Conservation (phyloP, 1,140 invertebrate species). For the Lethocerus indicus region DNA sequence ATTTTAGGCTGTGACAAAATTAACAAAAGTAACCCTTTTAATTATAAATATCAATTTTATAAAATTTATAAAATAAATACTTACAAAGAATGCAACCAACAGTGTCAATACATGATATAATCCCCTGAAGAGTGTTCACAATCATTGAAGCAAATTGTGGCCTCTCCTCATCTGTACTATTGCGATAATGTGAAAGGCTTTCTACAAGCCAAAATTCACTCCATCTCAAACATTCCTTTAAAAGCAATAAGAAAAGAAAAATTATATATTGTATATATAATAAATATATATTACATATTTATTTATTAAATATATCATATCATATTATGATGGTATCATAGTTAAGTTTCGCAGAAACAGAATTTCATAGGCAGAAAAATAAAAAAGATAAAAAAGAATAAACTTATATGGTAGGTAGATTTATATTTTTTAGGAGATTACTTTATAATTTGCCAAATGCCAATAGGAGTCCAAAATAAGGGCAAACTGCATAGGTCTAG, state of each 20-base stretch:
- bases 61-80: constrained; percentile 2
- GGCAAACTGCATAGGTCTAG: constrained; percentile 33
- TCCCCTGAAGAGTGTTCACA: constrained; percentile 43
- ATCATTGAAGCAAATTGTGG: constrained; percentile 44
- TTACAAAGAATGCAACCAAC: constrained; percentile 33
- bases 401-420: neutral
- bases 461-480: constrained; percentile 11
- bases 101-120: constrained; percentile 43
- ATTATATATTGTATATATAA: neutral
- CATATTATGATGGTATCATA: constrained; percentile 10
- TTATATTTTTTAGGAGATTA: neutral
- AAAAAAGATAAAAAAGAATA: neutral
- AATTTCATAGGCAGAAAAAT: neutral
- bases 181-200: constrained; percentile 13
- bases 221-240: constrained; percentile 55
- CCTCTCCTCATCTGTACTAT: constrained; percentile 24
- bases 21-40: too few species aligned
- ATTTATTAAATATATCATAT: neutral
- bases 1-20: too few species aligned
- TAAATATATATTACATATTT: neutral
- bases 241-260: constrained; percentile 13
- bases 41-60: too few species aligned
- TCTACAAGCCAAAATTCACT: constrained; percentile 50
- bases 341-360: too few species aligned
- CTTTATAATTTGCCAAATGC: constrained; percentile 9